Conservation (phyloP, 2,797 vertebrate species). For the Eleutherodactylus coqui region DNA sequence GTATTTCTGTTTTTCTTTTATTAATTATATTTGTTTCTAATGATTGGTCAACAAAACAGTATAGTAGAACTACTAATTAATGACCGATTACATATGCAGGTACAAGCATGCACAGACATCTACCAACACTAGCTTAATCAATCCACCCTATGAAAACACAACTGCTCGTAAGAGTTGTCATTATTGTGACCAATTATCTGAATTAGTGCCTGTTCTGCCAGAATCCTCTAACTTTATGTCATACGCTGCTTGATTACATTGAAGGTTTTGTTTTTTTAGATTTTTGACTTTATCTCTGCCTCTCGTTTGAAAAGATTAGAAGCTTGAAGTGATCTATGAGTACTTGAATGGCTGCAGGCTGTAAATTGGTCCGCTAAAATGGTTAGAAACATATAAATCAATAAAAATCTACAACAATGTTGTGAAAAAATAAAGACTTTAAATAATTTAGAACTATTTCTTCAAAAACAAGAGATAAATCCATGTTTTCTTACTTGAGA, state of each 20-base stretch:
- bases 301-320: slow-evolving; percentile 1
- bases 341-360: background rate
- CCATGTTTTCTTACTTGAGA: background rate
- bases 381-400: slow-evolving; percentile 4
- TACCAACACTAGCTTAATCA: background rate
- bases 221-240: background rate
- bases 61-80: too few relatives aligned
- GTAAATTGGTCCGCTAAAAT: background rate
- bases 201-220: background rate
- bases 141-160: background rate
- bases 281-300: background rate
- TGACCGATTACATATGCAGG: too few relatives aligned
- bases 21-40: too few relatives aligned
- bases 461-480: background rate
- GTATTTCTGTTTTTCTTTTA: too few relatives aligned
- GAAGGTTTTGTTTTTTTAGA: too few relatives aligned
- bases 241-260: background rate
- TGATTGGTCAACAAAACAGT: too few relatives aligned
- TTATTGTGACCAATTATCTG: background rate
- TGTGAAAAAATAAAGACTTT: background rate
- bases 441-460: background rate
- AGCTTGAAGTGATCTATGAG: background rate
- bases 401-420: background rate
- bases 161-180: too few relatives aligned
- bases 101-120: too few relatives aligned